Evolutionary conservation across 2,797 vertebrate species (phyloP), one percentile per base, ranked within the genome.

Genomic region (Diglossa cyanea): DNA sequence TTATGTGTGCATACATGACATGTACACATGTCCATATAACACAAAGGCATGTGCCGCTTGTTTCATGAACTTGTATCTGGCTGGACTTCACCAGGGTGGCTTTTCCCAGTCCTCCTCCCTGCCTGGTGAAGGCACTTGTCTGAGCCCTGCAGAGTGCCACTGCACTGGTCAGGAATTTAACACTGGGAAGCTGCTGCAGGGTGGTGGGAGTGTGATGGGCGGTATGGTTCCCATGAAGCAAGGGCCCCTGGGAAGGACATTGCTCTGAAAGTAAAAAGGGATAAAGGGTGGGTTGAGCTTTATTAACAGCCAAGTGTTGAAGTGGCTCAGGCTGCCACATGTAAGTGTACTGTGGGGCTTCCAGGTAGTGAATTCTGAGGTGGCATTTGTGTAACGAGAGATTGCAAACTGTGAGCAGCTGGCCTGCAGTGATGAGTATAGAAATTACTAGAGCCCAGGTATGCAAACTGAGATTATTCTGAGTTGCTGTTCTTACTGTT

Each of bases 31-130:
- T 35, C 13, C 3, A 1, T 20, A 4, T 7, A 42, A 33, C 4
- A 31, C 17, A 35, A 54, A 17, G 0, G 0, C 0, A 0, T 11
- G 33, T 4, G 5, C 4, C 44, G 2, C 23, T 9, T 60, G 17
- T 33, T 62, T 40, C 0, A 0, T 66, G 6, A 44, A 4, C 26
- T 78, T 57, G 4, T 21, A 3, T 39, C 35, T 61, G 66, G 17
- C 47, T 82, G 71, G 63, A 21, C 23, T 73, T 76, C 9, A 54
- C 2, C 2, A 1, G 28, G 19, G 39, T 61, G 53, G 11, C 40
- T 70, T 86, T 80, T 88, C 20, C 2, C 23, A 50, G 35, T 40
- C 16, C 11, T 71, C 12, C 37, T 68, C 33, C 44, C 47, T 37
- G 11, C 20, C 54, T 68, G 33, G 20, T 12, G 6, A 51, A 37